Base-by-base conservation (phyloP, 1,140 invertebrate species). In the Helicorthomorpha holstii region DNA sequence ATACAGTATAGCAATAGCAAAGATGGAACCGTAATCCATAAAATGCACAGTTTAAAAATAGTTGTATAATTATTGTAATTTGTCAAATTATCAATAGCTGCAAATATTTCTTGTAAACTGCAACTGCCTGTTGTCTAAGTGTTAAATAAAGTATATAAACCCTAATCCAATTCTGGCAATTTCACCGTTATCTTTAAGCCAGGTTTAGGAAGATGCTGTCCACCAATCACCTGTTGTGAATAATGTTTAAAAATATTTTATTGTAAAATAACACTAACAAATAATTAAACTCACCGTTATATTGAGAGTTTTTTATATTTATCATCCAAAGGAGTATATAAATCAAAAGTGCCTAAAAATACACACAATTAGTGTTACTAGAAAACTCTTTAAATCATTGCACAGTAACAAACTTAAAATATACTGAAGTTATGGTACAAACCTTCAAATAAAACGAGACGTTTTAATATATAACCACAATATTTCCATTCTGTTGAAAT, bases 381-480 rank as follows among this genome's bases (percentile, higher is more conserved):
- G 44, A 46, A 46, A 46, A 46, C 25, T 46, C 44, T 7, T 42
- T 29, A n/a, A n/a, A n/a, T n/a, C n/a, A n/a, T n/a, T n/a, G n/a
- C n/a, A n/a, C n/a, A n/a, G 27, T 4, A 38, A 34, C 16, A 34
- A 7, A 34, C 29, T 34, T 34, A 7, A 34, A 34, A 34, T 7
- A n/a, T n/a, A n/a, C n/a, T n/a, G 29, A 7, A 16, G 29, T 34
- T 34, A 34, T 34, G 7, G 16, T 7, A 24, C 25, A 21, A 19
- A 54, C 53, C 51, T 14, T 50, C 34, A 27, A 59, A 45, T 4
- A 73, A 51, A 49, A 61, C 64, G 26, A 64, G 54, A 25, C 72
- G 72, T 61, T 81, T 82, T 10, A 82, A 60, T 0, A 81, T 71
- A 63, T 76, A 82, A 2, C 80, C 80, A 66, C 78, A 81, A 16